Percentiles rank a stretch among this genome's conserved stretches.
phyloP scores from a whole-genome alignment of 2,888 invertebrate species.

The Xestia rhomboidea region DNA sequence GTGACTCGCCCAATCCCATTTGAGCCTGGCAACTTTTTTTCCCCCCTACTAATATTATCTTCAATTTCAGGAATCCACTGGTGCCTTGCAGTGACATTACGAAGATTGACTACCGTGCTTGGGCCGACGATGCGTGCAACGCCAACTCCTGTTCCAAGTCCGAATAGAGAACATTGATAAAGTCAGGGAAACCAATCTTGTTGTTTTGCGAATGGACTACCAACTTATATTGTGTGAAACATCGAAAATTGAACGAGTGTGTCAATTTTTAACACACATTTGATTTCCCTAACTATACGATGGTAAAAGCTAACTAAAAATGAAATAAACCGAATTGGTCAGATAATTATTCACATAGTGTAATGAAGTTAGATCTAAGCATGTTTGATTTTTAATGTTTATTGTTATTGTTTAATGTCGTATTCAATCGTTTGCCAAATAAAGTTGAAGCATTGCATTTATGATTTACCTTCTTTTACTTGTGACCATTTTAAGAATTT shows the following conservation, averaged over 20 bases:
- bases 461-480: background rate
- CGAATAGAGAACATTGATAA: background rate
- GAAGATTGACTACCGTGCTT: constrained; percentile 26
- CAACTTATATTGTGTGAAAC: background rate
- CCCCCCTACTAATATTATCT: background rate
- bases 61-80: constrained; percentile 44
- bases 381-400: background rate
- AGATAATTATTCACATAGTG: constrained; percentile 4
- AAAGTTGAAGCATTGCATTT: constrained; percentile 3
- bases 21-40: too few species aligned
- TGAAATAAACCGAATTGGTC: background rate
- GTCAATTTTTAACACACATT: background rate
- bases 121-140: constrained; percentile 32
- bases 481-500: too few species aligned
- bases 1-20: too few species aligned
- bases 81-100: constrained; percentile 24
- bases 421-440: background rate
- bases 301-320: background rate
- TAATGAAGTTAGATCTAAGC: background rate
- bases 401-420: background rate
- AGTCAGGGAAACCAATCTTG: background rate
- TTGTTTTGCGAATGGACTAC: background rate
- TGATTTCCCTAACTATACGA: background rate
- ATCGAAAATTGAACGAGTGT: background rate
- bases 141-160: background rate